Evolutionary conservation across 2,113 vertebrate species (phyloP), one percentile per base, ranked within the genome.

Genomic region (Engraulis encrasicolus): DNA sequence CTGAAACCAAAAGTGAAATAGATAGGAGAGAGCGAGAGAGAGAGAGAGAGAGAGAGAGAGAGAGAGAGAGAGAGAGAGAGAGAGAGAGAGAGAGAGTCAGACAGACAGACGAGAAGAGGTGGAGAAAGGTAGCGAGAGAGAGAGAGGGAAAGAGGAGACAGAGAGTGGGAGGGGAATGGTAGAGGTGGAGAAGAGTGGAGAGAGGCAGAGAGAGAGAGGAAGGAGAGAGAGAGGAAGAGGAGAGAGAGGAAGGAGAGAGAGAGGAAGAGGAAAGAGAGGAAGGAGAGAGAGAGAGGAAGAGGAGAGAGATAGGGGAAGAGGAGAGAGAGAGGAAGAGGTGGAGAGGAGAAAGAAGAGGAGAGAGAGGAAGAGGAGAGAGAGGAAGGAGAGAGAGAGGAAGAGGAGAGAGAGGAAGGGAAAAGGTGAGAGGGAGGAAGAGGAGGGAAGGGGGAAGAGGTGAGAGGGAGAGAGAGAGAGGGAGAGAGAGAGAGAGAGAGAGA

Each of bases 271-370:
- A 84, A 78, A 17, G 50, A 77, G 86, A 74, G 79, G 82, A 81
- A 84, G 45, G 50, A 85, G 20, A 91, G 92, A 88, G 36, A 87
- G 74, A 88, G 36, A 87, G 74, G 9, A 3, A 45, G 40, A 45
- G 4, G 9, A n/a, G n/a, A n/a, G n/a, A n/a, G n/a, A n/a, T n/a
- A n/a, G n/a, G n/a, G n/a, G n/a, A n/a, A n/a, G n/a, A n/a, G n/a
- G n/a, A n/a, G n/a, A n/a, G n/a, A n/a, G n/a, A n/a, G n/a, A n/a
- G n/a, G n/a, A n/a, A 38, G 86, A 88, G 61, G 84, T 48, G 78
- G 85, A 84, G 84, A 85, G 83, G 84, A 86, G 91, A 83, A 82
- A 84, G 71, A 19, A 18, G 45, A n/a, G 82, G n/a, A n/a, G n/a
- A n/a, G n/a, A n/a, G n/a, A n/a, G n/a, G n/a, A n/a, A n/a, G n/a